Evolutionary conservation across 1,140 invertebrate genomes (phyloP).

Genomic region (Coboldia fuscipes): DNA sequence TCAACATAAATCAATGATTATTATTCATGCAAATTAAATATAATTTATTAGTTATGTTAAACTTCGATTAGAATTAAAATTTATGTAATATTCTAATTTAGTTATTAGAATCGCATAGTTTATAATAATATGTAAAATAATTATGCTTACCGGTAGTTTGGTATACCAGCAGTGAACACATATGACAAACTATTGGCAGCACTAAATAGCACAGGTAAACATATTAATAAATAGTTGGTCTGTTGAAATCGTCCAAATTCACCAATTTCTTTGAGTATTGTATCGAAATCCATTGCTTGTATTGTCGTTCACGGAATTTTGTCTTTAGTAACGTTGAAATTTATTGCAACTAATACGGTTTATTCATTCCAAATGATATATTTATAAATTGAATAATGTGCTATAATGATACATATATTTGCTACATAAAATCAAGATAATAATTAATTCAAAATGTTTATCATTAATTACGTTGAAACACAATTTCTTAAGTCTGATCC

Average conservation of each 20-base stretch:
- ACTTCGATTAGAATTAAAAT: neutral
- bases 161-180: slow-evolving; percentile 32
- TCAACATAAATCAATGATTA: neutral
- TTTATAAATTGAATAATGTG: no score
- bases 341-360: no score
- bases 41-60: neutral
- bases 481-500: no score
- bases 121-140: neutral
- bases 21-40: neutral
- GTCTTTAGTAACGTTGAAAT: no score
- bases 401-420: no score
- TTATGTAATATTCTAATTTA: no score
- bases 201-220: slow-evolving; percentile 29
- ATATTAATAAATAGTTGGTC: slow-evolving; percentile 28
- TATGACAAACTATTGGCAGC: slow-evolving; percentile 35
- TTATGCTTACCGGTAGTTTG: slow-evolving; percentile 23
- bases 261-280: slow-evolving; percentile 29
- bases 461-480: no score
- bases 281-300: slow-evolving; percentile 28
- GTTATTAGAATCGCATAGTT: neutral
- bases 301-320: no score
- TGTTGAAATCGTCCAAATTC: slow-evolving; percentile 33
- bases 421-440: no score
- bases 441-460: no score
- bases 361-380: no score